Base-by-base conservation (phyloP, 2,113 vertebrate species). In the Onychostoma macrolepis region DNA sequence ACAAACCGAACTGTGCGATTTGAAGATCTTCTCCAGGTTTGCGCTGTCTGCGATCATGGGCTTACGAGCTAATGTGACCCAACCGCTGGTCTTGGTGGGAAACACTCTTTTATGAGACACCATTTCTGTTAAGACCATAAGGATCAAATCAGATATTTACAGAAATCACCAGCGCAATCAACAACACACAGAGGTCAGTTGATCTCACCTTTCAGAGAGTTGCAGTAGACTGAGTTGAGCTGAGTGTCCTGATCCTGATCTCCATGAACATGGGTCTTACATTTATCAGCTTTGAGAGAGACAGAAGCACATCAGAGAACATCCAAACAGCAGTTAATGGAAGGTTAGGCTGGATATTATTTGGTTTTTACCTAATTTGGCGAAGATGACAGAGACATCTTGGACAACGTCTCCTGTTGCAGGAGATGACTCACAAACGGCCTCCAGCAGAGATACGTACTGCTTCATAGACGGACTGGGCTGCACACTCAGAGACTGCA, bases 1-100 rank as follows among this genome's bases (percentile, higher is more conserved):
- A 83, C 92, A 95, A 21, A 95, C 84, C 41, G 92, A 41, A 45
- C 82, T 74, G 83, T 90, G 65, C 1, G 83, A 30, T 92, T 92
- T 95, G 65, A 96, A 96, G 88, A 96, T 87, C 86, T 94, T 95
- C 88, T 96, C 95, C 92, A 96, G 90, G 74, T 89, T 92, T 79
- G 89, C 93, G 85, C 33, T 91, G 88, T 96, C 94, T 10, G 93
- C 43, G 13, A 96, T 93, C 91, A 96, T 92, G 81, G 95, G 95
- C 41, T 89, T 92, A 56, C 53, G 88, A 15, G 88, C 91, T 87
- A 96, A 86, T 43, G 91, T 92, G 67, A 96, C 95, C 95, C 95
- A 96, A 75, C 5, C 86, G 89, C 91, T 95, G 6, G 92, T 92
- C 85, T 95, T 96, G 45, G 94, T 93, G 36, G 95, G 94, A 83